Conservation (phyloP, 2,113 vertebrate species). For the Hipposideros armiger region DNA sequence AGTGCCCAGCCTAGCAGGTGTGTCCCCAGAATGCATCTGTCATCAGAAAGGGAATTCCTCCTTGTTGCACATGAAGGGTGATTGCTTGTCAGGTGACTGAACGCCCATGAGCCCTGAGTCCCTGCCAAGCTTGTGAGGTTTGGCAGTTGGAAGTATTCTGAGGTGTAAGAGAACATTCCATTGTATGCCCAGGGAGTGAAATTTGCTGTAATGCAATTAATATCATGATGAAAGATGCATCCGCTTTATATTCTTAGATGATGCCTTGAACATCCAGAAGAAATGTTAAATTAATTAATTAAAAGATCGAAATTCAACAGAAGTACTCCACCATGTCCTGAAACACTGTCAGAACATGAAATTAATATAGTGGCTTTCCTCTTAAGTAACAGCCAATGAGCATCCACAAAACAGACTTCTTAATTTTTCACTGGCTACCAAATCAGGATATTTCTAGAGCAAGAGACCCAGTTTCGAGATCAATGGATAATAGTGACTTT, state of each 20-base stretch:
- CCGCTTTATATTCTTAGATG: neutral
- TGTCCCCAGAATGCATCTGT: conserved; percentile 44
- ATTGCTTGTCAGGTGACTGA: conserved; percentile 57
- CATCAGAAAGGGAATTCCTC: conserved; percentile 72
- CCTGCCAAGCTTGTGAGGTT: neutral
- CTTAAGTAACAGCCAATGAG: neutral
- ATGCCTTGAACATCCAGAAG: neutral
- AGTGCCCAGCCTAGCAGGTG: conserved; percentile 45
- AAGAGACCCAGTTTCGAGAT: conserved; percentile 9
- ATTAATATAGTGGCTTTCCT: neutral
- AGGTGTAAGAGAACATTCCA: neutral
- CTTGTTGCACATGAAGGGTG: conserved; percentile 44
- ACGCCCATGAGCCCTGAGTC: neutral
- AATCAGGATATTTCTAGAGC: conserved; percentile 26
- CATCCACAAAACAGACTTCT: neutral
- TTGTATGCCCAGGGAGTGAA: conserved; percentile 43
- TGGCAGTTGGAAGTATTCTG: neutral
- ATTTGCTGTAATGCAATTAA: neutral
- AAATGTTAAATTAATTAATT: conserved; percentile 44
- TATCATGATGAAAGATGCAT: conserved; percentile 1
- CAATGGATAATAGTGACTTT: neutral
- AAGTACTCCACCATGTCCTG: neutral
- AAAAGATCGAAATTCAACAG: neutral
- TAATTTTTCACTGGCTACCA: conserved; percentile 34
- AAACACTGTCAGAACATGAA: neutral